Percentiles rank a stretch among this genome's conserved stretches.
These are phyloP conservation scores for Butorides virescens DNA, from an alignment of 2,113 vertebrate genomes.

Conservation along the genomic window DNA sequence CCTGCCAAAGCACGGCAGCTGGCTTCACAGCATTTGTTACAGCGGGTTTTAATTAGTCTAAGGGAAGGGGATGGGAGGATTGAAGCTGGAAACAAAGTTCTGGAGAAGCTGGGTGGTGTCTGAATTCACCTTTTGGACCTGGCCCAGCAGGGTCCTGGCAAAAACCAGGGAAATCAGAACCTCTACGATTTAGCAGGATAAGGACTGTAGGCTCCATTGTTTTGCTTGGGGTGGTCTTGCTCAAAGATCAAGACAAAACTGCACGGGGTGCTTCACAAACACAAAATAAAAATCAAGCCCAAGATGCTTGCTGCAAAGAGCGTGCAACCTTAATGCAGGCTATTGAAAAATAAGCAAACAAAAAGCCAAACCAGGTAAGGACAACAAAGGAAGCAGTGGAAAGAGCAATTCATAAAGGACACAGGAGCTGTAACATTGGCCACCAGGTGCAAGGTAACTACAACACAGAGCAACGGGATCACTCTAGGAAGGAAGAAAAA, in stretches of 20 bases:
- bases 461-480: not conserved
- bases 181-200: not conserved
- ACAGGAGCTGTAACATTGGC: not conserved
- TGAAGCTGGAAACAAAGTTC: slow-evolving; percentile 21
- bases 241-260: not conserved
- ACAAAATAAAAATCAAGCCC: not conserved
- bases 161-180: not conserved
- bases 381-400: not conserved
- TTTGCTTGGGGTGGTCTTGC: not conserved
- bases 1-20: slow-evolving; percentile 46
- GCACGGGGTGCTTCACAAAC: not conserved
- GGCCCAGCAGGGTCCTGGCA: not conserved
- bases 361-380: not conserved
- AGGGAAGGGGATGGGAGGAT: not conserved
- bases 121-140: not conserved
- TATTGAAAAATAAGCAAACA: not conserved
- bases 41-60: not conserved
- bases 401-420: not conserved
- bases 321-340: rapidly evolving
- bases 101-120: not conserved
- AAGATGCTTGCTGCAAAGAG: not conserved
- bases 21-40: not conserved
- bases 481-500: not conserved
- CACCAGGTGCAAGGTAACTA: not conserved
- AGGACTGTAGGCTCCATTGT: not conserved